Conservation (phyloP, 2,797 vertebrate genomes). For the Carapus acus region DNA sequence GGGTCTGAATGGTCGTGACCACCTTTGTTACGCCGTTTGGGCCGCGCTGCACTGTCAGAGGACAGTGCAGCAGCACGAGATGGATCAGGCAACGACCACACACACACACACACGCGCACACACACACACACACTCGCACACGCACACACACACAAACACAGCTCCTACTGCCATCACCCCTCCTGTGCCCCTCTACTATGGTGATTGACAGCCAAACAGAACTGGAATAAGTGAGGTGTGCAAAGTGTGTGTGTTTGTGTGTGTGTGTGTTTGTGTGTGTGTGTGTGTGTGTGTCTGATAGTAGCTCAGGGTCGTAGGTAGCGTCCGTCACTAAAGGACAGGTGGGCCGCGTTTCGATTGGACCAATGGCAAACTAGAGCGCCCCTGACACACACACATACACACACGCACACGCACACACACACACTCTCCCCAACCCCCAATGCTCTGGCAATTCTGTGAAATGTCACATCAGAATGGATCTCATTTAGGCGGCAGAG, state of each 20-base stretch:
- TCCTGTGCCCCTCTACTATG: background rate
- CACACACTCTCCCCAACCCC: conserved; percentile 54
- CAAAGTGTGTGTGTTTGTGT: background rate
- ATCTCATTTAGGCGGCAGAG: conserved; percentile 66
- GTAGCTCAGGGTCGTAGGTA: conserved; percentile 61
- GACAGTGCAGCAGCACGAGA: conserved; percentile 35
- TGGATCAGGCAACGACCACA: too few species aligned
- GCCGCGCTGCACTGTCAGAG: conserved; percentile 55
- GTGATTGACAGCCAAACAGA: conserved; percentile 64
- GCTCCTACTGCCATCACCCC: background rate
- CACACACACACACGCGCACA: too few species aligned
- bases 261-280: background rate
- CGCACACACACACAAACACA: too few species aligned
- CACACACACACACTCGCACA: too few species aligned
- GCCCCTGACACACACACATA: too few species aligned
- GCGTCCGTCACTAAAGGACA: conserved; percentile 59
- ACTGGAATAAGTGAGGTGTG: conserved; percentile 60
- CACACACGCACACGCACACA: too few species aligned
- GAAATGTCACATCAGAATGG: conserved; percentile 73
- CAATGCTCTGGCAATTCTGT: conserved; percentile 63
- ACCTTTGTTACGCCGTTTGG: conserved; percentile 59
- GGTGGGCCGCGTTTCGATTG: conserved; percentile 49
- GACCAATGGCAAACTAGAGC: conserved; percentile 48
- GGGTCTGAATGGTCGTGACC: too few species aligned
- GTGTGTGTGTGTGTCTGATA: conserved; percentile 35